Evolutionary conservation across 2,888 invertebrate species (phyloP).

Genomic region (Flabesymbios commensalis): DNA sequence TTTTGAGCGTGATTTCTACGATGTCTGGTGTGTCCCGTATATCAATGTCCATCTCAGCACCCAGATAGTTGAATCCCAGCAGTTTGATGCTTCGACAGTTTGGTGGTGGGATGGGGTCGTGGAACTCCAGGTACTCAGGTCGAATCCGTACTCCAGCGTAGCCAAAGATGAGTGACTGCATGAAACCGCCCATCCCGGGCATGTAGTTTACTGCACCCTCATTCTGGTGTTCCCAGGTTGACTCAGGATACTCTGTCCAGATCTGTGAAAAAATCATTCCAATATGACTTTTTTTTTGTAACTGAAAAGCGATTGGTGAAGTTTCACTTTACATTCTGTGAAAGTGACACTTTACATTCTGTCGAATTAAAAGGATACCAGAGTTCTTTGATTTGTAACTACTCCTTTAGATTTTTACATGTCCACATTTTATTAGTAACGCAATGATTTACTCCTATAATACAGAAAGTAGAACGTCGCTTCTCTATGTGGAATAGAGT

Average conservation of each 20-base stretch:
- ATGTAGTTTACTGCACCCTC: constrained; percentile 35
- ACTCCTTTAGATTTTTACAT: too few relatives aligned
- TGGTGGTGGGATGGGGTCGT: constrained; percentile 37
- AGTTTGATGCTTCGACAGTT: constrained; percentile 21
- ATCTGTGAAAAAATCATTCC: constrained; percentile 25
- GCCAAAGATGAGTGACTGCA: constrained; percentile 39
- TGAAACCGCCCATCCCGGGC: constrained; percentile 38
- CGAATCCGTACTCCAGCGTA: constrained; percentile 38
- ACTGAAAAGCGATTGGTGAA: too few relatives aligned
- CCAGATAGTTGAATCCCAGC: constrained; percentile 29
- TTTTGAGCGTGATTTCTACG: constrained; percentile 14
- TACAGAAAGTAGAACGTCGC: too few relatives aligned
- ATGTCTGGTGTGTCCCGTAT: constrained; percentile 16
- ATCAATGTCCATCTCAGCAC: constrained; percentile 24
- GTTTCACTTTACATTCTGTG: too few relatives aligned
- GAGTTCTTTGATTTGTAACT: too few relatives aligned
- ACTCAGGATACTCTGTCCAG: constrained; percentile 38
- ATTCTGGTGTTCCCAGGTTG: constrained; percentile 18
- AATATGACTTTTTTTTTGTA: too few relatives aligned
- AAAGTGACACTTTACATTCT: too few relatives aligned
- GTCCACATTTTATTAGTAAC: too few relatives aligned
- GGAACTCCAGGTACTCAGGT: constrained; percentile 38
- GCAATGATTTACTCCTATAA: too few relatives aligned
- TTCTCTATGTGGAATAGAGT: too few relatives aligned
- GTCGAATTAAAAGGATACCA: too few relatives aligned